Base-by-base conservation (phyloP, 2,797 vertebrate species). In the Thalassophryne amazonica region DNA sequence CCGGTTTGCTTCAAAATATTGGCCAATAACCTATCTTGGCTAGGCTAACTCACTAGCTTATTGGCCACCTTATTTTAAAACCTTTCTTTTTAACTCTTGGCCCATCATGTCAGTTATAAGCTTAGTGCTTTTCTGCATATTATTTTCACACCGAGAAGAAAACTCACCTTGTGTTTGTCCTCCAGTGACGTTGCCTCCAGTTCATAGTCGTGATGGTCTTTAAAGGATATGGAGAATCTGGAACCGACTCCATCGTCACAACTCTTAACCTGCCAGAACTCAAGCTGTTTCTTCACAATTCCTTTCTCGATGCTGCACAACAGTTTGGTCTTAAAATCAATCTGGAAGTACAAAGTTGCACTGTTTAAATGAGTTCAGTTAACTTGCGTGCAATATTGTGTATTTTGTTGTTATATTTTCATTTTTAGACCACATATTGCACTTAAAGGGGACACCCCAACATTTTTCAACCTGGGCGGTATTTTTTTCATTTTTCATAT, bases 251-350 rank as follows among this genome's bases (percentile, higher is more conserved):
- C 38, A 19, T 91, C 87, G 3, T 91, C 85, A 21, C 87, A 91
- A 27, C 88, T 89, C 64, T 88, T 92, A 23, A 94, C 82, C 5
- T 52, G 59, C 0, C 78, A 57, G 76, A 93, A 94, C 6, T 80
- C 76, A 50, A 93, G 88, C 46, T 93, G 89, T 2, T 87, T 84
- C 68, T 89, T 90, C 8, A 94, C 32, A 1, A 78, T 93, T 28
- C 92, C 93, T 53, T 91, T 94, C 66, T 92, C 89, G 0, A 91
- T 91, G 67, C 89, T 92, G 76, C 92, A 95, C 71, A 93, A 49
- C 73, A 84, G 80, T 71, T 90, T 88, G 55, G 60, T 55, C 7
- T 81, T 91, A 77, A 93, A 93, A 78, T 93, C 87, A 5, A 93
- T 85, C 92, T 93, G 66, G 20, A 62, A 16, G 7, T 6, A 18